Base-by-base conservation (phyloP, 2,113 vertebrate species). In the Tringa solitaria region DNA sequence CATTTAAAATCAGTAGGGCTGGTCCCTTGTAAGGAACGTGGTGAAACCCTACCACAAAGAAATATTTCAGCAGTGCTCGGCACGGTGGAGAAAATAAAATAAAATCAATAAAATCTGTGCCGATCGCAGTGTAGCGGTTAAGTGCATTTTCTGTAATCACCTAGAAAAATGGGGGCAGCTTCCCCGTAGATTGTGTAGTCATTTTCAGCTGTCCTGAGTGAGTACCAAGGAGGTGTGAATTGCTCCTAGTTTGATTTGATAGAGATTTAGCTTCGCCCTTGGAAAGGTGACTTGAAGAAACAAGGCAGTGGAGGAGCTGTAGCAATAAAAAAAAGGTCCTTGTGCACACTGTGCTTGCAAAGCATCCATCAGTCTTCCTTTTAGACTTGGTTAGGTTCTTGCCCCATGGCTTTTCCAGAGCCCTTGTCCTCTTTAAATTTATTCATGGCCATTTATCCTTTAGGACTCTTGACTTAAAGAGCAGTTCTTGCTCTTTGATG, bases 401-500 rank as follows among this genome's bases (percentile, higher is more conserved):
- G 69, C 53, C 53, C 27, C 15, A 2, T 69, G 53, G 33, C 74
- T 95, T 75, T 93, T 95, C 65, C 89, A 76, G 74, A 79, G 57
- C 74, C 78, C 77, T 87, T 63, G 30, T 87, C 53, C 30, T 78
- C 80, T 48, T 93, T 45, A 77, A 89, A 91, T 95, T 82, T 95
- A 93, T 94, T 91, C 81, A 76, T 76, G 74, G 77, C 23, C 48
- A 13, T 93, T 96, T 94, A 89, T 96, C 48, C 87, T 45, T 95
- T 93, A 82, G 74, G 73, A 22, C 61, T 72, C 46, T 37, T 37
- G 60, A 68, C 84, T 87, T 76, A 41, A 70, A 85, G 75, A 91
- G 81, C 65, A 45, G 56, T 33, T 53, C 67, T 48, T 61, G 18
- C 53, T 45, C 89, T 96, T 94, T 93, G 93, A 89, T 93, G 89